Base-by-base conservation (phyloP, 2,113 vertebrate species). In the Phaetusa simplex region DNA sequence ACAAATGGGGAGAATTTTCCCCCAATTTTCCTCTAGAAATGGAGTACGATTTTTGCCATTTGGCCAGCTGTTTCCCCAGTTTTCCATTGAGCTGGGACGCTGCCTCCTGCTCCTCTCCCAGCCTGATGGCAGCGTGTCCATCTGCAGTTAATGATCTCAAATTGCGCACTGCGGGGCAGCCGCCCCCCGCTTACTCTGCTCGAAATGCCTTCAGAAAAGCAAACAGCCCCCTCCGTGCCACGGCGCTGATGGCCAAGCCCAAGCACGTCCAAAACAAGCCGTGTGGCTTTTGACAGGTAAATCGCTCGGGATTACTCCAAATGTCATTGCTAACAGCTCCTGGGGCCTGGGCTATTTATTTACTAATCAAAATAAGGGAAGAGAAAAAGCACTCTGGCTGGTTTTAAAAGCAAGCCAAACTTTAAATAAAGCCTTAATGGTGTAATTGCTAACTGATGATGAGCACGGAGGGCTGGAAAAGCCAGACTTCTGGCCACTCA, bases 151-250 rank as follows among this genome's bases (percentile, higher is more conserved):
- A 56, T 29, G 84, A 62, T 9, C 18, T 6, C 36, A 56, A 66
- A 88, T 47, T 52, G 30, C 52, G n/a, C 0, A 2, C 22, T 26
- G 52, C 4, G 6, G 81, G 29, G 62, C 30, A 12, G 62, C 34
- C 2, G 2, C 52, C 9, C 8, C 5, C 74, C 85, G 23, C 47
- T 73, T 69, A 5, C 56, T 21, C 8, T 2, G 23, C 81, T 53
- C 4, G 40, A 69, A 92, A 59, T 1, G 30, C 27, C 50, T 21
- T 36, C 23, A 15, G 56, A 43, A 49, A 67, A 82, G 47, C 49
- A 52, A 73, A 78, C 16, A 21, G n/a, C 52, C 62, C 38, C 2
- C 2, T 15, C 62, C n/a, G 1, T 1, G 11, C 67, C 2, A 2
- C 6, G 1, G 11, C 0, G 11, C 56, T 12, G 49, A 32, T 14